Conservation (phyloP, 2,113 vertebrate species). For the Donacobius atricapilla region DNA sequence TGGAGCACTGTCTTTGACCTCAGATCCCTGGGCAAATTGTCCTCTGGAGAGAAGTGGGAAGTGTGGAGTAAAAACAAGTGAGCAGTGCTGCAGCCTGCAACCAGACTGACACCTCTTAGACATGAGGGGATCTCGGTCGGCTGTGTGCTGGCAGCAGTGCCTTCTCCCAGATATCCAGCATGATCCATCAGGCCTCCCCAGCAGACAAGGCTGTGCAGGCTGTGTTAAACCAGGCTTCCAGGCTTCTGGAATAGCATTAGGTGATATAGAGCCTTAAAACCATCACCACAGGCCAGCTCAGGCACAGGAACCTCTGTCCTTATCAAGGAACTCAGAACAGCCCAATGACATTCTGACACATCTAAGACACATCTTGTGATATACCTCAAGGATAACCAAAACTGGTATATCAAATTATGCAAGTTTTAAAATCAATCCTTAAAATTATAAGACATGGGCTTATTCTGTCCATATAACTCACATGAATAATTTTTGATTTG, state of each 20-base stretch:
- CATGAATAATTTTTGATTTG: neutral
- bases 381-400: neutral
- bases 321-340: neutral
- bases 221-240: neutral
- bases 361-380: neutral
- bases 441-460: neutral
- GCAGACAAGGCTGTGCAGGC: neutral
- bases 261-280: neutral
- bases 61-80: neutral
- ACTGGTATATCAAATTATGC: neutral
- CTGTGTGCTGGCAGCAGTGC: neutral
- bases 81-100: neutral
- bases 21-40: neutral
- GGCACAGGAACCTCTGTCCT: neutral
- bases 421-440: neutral
- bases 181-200: neutral
- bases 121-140: accelerated
- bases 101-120: neutral
- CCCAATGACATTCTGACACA: accelerated
- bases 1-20: neutral
- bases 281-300: neutral
- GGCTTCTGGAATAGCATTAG: neutral
- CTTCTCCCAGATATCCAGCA: neutral
- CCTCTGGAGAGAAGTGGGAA: neutral
- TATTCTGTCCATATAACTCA: neutral